These are phyloP conservation scores for Penaeus monodon DNA, from an alignment of 2,888 invertebrate species.

Conservation along the genomic window DNA sequence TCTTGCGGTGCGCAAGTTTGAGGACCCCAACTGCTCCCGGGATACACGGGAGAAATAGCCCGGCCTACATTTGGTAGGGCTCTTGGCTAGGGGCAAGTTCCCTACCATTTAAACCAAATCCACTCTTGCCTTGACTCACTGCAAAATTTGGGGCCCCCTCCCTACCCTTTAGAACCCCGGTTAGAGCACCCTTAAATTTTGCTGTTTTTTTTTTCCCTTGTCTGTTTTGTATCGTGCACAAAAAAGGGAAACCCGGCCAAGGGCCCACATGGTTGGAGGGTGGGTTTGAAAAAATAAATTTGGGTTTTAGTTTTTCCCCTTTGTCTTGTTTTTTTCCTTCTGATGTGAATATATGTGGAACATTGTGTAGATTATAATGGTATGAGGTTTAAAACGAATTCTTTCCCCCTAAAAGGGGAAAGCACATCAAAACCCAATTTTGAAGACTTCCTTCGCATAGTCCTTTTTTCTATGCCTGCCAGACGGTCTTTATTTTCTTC, in stretches of 20 bases:
- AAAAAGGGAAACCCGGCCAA: too few species aligned
- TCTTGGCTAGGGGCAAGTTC: constrained; percentile 79
- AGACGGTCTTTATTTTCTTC: constrained; percentile 91
- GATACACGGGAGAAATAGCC: constrained; percentile 79
- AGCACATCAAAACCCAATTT: constrained; percentile 72
- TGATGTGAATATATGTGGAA: too few species aligned
- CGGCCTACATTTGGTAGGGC: constrained; percentile 83
- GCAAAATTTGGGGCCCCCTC: constrained; percentile 88
- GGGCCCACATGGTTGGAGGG: too few species aligned
- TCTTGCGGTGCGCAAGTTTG: constrained; percentile 78
- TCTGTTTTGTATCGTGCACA: too few species aligned
- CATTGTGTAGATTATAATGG: too few species aligned
- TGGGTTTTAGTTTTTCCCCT: too few species aligned
- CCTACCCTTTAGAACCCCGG: constrained; percentile 78
- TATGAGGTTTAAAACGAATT: too few species aligned
- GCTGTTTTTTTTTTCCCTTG: background rate
- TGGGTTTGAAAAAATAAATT: too few species aligned
- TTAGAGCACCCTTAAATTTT: constrained; percentile 15
- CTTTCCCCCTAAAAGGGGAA: constrained; percentile 70
- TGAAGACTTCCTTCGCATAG: constrained; percentile 80
- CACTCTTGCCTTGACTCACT: constrained; percentile 78
- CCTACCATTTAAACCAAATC: constrained; percentile 77
- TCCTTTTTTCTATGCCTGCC: constrained; percentile 92
- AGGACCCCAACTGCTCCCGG: constrained; percentile 74
- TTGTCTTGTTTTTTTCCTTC: too few species aligned